Base-by-base conservation (phyloP, 2,888 invertebrate genomes). In the Heliconius sara region DNA sequence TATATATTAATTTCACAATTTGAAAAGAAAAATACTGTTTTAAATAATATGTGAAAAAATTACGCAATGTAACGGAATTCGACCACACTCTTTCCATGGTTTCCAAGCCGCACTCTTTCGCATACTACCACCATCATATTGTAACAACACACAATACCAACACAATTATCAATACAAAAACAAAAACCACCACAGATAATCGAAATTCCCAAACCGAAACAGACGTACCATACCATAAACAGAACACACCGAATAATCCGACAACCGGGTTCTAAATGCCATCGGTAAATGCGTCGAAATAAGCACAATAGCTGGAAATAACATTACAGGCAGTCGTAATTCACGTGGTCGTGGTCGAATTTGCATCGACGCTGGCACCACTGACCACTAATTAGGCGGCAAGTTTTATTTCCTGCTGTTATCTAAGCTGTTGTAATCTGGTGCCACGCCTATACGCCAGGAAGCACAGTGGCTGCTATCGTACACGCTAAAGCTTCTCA, bases 331-430 rank as follows among this genome's bases (percentile, higher is more conserved):
- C 80, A 73, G 80, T 82, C 81, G 85, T 89, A 88, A 89, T 89
- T 89, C 88, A 88, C 86, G 85, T 83, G 83, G 87, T 86, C 79
- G 60, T 86, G 88, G 88, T 87, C 89, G 89, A 90, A 92, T 92
- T 92, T 90, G 90, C 92, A 91, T 85, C 82, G 84, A 85, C 89
- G 86, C 85, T 85, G 85, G 86, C 73, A 52, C 72, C 81, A 71
- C 83, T 83, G 84, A 85, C 87, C 86, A 85, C 91, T 94, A 95
- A 95, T 95, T 95, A 94, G 91, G 88, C 91, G 68, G 93, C 88
- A 81, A 91, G 88, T 93, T 94, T 94, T 95, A 93, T 94, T 94
- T 95, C 94, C 93, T 90, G 88, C 87, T 85, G 87, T 88, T 94
- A 94, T 94, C 94, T 93, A 90, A 91, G 89, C 91, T 88, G 81